Evolutionary conservation across 2,113 vertebrate genomes (phyloP).

Genomic region (Sus scrofa): T2T-Sscrofa CM000824.6:150946001-150946500

Average conservation of each 20-base stretch:
- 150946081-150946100: neutral
- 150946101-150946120: neutral
- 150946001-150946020: neutral
- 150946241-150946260: too few species aligned
- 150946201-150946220: too few species aligned
- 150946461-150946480: neutral
- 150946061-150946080: neutral
- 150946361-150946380: conserved; percentile 4
- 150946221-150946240: too few species aligned
- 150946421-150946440: neutral
- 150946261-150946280: too few species aligned
- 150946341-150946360: neutral
- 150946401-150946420: neutral
- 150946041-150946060: conserved; percentile 30
- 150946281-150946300: neutral
- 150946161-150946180: neutral
- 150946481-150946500: neutral
- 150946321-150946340: neutral
- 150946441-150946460: neutral
- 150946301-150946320: neutral
- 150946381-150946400: neutral
- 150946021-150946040: neutral
- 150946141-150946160: neutral
- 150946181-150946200: neutral
- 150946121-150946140: neutral